Evolutionary conservation across 2,113 vertebrate species (phyloP), one percentile per base, ranked within the genome.

Genomic region (Vidua chalybeata): DNA sequence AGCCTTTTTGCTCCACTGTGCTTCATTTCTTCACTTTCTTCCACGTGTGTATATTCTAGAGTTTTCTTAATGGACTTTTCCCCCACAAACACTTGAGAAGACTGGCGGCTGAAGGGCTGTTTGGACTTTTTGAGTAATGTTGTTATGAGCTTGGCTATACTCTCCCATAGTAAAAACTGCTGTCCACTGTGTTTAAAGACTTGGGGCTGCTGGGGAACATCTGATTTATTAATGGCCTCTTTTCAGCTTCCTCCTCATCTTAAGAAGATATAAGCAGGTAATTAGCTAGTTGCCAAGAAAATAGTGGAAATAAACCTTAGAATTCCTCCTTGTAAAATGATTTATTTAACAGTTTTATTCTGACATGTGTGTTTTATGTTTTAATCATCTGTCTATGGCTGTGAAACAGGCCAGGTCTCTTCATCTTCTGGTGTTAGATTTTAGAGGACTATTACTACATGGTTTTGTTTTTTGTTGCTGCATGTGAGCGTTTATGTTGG

Each of bases 231-330:
- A 94, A 88, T 78, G 64, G 85, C 61, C 88, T 95, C 92, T 95
- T 88, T 92, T 90, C 92, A 88, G 88, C 85, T 97, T 96, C 94
- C 92, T 95, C 61, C 94, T 96, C 96, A 94, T 96, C 95, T 96
- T 96, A 96, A 95, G 94, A 94, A 95, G 94, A 92, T 93, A 78
- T 90, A 95, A 97, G 96, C 94, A 97, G 96, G 94, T 96, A 96
- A 96, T 96, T 96, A 96, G 69, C 92, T 89, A 86, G 93, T 96
- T 94, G 83, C 87, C 83, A 93, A 94, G 90, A 97, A 95, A 87
- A 61, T 5, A 30, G 55, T 96, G 58, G 76, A 96, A 94, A 94
- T 94, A 96, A 96, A 97, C 96, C 91, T 94, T 82, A 90, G 82
- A 96, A 94, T 93, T 90, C 79, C 90, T 96, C 68, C 92, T 84